Evolutionary conservation across 2,888 invertebrate genomes (phyloP).

Genomic region (Agrenia bidenticulata): DNA sequence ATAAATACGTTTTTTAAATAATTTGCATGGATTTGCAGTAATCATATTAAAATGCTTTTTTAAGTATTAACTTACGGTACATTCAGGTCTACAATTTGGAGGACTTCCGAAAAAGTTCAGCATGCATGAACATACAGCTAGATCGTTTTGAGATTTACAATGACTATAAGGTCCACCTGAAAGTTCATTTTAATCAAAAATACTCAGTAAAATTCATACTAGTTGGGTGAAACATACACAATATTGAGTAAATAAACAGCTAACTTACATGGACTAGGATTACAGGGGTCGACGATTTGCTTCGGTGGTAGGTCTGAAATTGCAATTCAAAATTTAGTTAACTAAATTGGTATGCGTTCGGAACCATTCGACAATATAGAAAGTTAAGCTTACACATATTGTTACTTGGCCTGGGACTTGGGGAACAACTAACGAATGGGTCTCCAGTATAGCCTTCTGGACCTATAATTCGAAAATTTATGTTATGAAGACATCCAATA

Average conservation of each 20-base stretch:
- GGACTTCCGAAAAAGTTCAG: slow-evolving; percentile 74
- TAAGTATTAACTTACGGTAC: slow-evolving; percentile 55
- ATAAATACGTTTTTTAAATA: background rate
- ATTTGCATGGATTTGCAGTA: too few relatives aligned
- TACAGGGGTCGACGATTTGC: slow-evolving; percentile 29
- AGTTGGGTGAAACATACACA: too few relatives aligned
- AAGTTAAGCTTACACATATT: too few relatives aligned
- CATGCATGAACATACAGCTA: slow-evolving; percentile 65
- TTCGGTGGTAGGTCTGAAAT: slow-evolving; percentile 26
- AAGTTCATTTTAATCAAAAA: too few relatives aligned
- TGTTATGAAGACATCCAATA: slow-evolving; percentile 29
- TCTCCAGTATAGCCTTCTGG: slow-evolving; percentile 74
- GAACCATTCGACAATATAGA: too few relatives aligned
- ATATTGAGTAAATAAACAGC: too few relatives aligned
- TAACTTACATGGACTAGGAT: slow-evolving; percentile 32
- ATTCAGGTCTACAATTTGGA: slow-evolving; percentile 64
- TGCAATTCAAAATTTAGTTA: slow-evolving; percentile 13
- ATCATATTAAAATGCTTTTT: background rate
- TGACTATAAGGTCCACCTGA: slow-evolving; percentile 64
- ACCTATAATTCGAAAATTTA: slow-evolving; percentile 5
- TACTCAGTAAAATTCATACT: too few relatives aligned
- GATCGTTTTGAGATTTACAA: slow-evolving; percentile 62
- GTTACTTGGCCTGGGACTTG: slow-evolving; percentile 57
- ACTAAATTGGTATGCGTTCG: background rate
- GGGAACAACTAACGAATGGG: slow-evolving; percentile 76